phyloP scores from a whole-genome alignment of 2,888 invertebrate genomes.

The Parapristionchus giblindavisi region DNA sequence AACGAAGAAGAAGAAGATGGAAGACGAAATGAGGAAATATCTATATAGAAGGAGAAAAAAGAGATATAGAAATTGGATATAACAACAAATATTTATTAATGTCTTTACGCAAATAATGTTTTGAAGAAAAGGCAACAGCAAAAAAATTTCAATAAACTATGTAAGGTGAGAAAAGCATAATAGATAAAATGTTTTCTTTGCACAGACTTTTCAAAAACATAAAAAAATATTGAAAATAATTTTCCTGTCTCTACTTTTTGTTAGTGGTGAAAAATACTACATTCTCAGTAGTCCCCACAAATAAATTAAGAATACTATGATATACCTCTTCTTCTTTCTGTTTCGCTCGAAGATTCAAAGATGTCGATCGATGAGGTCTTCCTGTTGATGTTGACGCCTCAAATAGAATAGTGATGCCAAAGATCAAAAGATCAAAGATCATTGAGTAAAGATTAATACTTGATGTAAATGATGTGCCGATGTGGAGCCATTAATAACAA shows the following conservation, averaged over 20 bases:
- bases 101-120: background rate
- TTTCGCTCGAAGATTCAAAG: conserved; percentile 46
- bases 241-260: no score
- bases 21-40: conserved; percentile 19
- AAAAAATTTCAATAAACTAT: background rate
- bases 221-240: no score
- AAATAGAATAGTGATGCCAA: no score
- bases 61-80: background rate
- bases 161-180: background rate
- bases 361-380: conserved; percentile 50
- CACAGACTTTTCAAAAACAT: no score
- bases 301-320: no score
- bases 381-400: conserved; percentile 49
- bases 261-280: no score
- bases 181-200: no score
- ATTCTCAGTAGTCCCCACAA: no score
- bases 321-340: conserved; percentile 40
- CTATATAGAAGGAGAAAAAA: background rate
- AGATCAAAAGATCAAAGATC: background rate
- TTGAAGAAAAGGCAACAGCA: background rate
- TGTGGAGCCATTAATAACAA: conserved; percentile 53
- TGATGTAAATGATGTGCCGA: conserved; percentile 31
- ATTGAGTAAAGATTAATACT: background rate
- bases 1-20: background rate
- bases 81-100: background rate